Evolutionary conservation across 2,797 vertebrate species (phyloP), one percentile per base, ranked within the genome.

Genomic region (Tarsius wallacei): DNA sequence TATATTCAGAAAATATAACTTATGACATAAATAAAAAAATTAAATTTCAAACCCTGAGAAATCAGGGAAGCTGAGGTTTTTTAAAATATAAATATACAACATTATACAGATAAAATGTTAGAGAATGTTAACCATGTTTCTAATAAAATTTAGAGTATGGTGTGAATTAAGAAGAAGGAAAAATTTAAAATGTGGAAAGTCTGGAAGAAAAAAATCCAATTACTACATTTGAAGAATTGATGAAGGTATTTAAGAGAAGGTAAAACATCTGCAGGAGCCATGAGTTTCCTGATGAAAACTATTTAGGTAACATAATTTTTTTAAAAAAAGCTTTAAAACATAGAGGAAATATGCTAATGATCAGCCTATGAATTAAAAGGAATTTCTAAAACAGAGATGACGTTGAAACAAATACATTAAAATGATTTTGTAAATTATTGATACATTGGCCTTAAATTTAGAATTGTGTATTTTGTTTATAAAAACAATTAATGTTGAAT

Each of bases 141-240:
- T 28, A 57, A 22, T 66, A 81, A 81, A 76, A 61, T 80, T 87
- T 36, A 95, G 13, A 87, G 21, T 51, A 8, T 71, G 70, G 2
- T 71, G 68, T 68, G 51, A 90, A 0, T 64, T 61, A 13, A 10
- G 33, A 94, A 77, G 66, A 81, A 33, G 21, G n/a, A 83, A 61
- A 7, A 63, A 57, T 51, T 90, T 90, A 83, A 87, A 94, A 55
- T 31, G 22, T 77, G n/a, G 31, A 91, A 81, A 31, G 21, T 78
- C 6, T 87, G 55, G 7, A 89, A 73, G 12, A 57, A 59, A 84
- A 78, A 36, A 36, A 49, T 63, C 17, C 17, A 84, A 47, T 81
- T 88, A 81, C 13, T 5, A 81, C 42, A 59, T 64, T 24, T 66
- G 21, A 88, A 80, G 26, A 93, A 80, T 2, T 55, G 76, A 31